Percentiles rank a stretch among this genome's conserved stretches.
These are phyloP conservation scores for Nyctibius grandis DNA, from an alignment of 2,797 vertebrate genomes.

Conservation along the genomic window DNA sequence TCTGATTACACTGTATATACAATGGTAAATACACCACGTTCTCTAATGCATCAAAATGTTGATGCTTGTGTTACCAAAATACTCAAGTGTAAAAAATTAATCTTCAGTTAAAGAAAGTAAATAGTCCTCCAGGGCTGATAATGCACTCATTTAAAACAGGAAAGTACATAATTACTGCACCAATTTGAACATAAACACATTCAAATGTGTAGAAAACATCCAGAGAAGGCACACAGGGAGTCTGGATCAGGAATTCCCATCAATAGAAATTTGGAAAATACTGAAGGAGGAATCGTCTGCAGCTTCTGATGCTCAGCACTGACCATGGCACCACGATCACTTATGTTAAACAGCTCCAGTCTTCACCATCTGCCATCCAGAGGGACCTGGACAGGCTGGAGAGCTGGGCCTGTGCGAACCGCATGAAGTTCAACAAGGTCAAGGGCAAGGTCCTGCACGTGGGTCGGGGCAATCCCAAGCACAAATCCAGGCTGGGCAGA, in stretches of 20 bases:
- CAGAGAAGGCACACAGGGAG: not conserved
- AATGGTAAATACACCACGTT: not conserved
- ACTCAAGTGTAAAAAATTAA: not conserved
- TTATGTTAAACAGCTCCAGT: not conserved
- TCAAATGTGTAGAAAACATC: not conserved
- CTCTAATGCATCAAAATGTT: not conserved
- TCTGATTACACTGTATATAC: not conserved
- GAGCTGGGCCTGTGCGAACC: too few species aligned
- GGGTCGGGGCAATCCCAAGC: too few species aligned
- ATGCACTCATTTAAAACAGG: not conserved
- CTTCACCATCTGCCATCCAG: too few species aligned
- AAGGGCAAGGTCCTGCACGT: too few species aligned
- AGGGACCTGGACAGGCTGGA: too few species aligned
- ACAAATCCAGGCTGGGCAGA: too few species aligned
- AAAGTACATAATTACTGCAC: not conserved
- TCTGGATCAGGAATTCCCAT: not conserved
- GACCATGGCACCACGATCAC: fast-evolving
- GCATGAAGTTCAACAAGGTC: too few species aligned
- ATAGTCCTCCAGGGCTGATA: conserved; percentile 7
- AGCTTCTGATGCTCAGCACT: not conserved
- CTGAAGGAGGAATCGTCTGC: not conserved
- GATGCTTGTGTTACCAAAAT: not conserved
- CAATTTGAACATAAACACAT: not conserved
- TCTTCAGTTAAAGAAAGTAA: not conserved
- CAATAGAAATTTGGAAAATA: not conserved